Evolutionary conservation across 2,797 vertebrate species (phyloP), one percentile per base, ranked within the genome.

Genomic region (Manis javanica): DNA sequence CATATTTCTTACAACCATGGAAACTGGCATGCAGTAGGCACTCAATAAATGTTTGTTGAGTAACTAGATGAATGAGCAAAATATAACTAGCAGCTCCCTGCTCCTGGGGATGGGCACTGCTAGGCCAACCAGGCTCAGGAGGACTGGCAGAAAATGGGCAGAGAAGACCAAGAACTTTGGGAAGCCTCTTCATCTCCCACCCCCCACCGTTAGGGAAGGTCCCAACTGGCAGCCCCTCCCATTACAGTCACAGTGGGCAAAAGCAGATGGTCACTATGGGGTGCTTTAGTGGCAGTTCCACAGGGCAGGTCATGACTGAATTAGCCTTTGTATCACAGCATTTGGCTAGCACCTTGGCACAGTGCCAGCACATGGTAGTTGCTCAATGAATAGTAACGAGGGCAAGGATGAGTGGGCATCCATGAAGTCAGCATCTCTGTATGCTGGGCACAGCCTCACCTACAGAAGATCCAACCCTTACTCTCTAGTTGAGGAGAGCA

Each of bases 361-460:
- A 66, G 39, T 24, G 24, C 23, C 72, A 3, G 57, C 7, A 7
- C 46, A 9, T 9, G 59, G 66, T n/a, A 39, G 23, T 13, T 75
- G 39, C 59, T 87, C 83, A 24, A 0, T 34, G 18, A 13, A 23
- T 24, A 51, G 57, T 23, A n/a, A 82, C 4, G 8, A 74, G 66
- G 26, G 49, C 39, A 57, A 21, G 66, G 37, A 15, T n/a, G 49
- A 39, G 19, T 11, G 51, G 37, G 29, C 31, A 19, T 31, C n/a
- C 3, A 9, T 9, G 61, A 26, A 63, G 8, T 72, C 23, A 37
- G 39, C 49, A 31, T 21, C 19, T 39, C 39, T 26, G 79, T 3
- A 6, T 7, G 29, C 51, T 1, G 2, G 72, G 16, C n/a, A n/a
- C 0, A 2, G n/a, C 46, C 10, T 26, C 12, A 9, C 46, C 29